These are phyloP conservation scores for Chaetura pelagica DNA, from an alignment of 2,113 vertebrate species.

Conservation along the genomic window DNA sequence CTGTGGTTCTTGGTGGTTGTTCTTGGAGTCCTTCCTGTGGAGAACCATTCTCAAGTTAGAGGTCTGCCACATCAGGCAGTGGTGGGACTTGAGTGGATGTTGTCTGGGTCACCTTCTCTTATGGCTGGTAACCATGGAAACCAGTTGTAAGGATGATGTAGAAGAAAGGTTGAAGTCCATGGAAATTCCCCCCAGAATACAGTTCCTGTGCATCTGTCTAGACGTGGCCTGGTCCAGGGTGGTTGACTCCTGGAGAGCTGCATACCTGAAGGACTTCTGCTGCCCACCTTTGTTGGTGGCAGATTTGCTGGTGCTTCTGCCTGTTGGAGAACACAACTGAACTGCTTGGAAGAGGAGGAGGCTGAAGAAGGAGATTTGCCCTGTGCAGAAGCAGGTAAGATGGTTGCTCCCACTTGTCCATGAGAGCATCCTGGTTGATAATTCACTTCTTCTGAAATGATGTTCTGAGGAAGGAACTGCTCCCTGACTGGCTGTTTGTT, in stretches of 20 bases:
- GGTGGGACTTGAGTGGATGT: not conserved
- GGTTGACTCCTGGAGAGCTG: not conserved
- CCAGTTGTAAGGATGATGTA: fast-evolving
- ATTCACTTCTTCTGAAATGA: not conserved
- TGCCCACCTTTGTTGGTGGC: not conserved
- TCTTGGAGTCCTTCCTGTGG: not conserved
- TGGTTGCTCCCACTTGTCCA: fast-evolving
- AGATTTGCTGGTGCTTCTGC: not conserved
- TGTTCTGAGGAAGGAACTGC: not conserved
- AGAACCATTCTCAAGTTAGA: not conserved
- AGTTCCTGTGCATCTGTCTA: fast-evolving
- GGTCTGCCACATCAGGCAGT: not conserved
- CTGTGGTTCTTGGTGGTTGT: not conserved
- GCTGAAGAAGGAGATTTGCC: not conserved
- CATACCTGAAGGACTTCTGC: not conserved
- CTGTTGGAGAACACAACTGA: fast-evolving
- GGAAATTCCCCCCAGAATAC: fast-evolving
- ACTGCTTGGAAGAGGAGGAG: not conserved
- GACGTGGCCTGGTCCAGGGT: fast-evolving
- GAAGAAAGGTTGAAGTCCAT: not conserved
- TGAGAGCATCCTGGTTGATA: not conserved
- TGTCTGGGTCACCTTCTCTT: fast-evolving
- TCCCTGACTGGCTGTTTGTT: not conserved
- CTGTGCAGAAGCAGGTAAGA: not conserved
- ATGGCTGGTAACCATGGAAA: not conserved